A percentile compares a stretch with the other conserved stretches of the same genome.
Conservation (phyloP, 2,113 vertebrate species). For the Propithecus coquereli region DNA sequence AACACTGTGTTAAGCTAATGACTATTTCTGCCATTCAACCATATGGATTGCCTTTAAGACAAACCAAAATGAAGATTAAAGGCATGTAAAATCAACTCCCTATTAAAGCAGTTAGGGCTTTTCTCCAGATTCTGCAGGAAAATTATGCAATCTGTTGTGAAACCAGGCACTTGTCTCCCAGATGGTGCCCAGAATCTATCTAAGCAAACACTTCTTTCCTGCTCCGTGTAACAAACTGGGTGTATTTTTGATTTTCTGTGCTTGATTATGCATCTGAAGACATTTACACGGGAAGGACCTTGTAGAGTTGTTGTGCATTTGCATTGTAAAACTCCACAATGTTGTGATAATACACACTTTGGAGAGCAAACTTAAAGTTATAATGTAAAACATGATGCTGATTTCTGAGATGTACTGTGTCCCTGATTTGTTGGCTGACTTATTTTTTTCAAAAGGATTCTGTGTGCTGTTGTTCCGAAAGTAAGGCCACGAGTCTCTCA, state of each 20-base stretch:
- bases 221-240: slow-evolving; percentile 76
- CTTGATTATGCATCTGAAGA: slow-evolving; percentile 76
- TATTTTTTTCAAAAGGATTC: not conserved
- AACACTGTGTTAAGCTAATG: slow-evolving; percentile 81
- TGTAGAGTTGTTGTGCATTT: slow-evolving; percentile 58
- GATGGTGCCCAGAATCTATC: slow-evolving; percentile 82
- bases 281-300: slow-evolving; percentile 64
- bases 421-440: slow-evolving; percentile 17
- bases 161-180: slow-evolving; percentile 84
- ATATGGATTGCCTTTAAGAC: slow-evolving; percentile 85
- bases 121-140: slow-evolving; percentile 83
- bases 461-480: not conserved
- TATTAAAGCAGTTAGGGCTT: slow-evolving; percentile 85
- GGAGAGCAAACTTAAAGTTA: slow-evolving; percentile 51
- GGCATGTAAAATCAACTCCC: slow-evolving; percentile 83
- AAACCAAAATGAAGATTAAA: slow-evolving; percentile 85
- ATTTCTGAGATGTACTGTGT: slow-evolving; percentile 1
- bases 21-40: slow-evolving; percentile 82
- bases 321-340: slow-evolving; percentile 62
- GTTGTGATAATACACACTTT: slow-evolving; percentile 50
- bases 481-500: slow-evolving; percentile 16
- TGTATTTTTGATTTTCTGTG: slow-evolving; percentile 68
- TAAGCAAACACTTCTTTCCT: slow-evolving; percentile 80
- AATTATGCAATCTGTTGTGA: slow-evolving; percentile 87
- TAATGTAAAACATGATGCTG: slow-evolving; percentile 48